Evolutionary conservation across 2,113 vertebrate genomes (phyloP), one percentile per base, ranked within the genome.

Genomic region (Sclerurus mexicanus): DNA sequence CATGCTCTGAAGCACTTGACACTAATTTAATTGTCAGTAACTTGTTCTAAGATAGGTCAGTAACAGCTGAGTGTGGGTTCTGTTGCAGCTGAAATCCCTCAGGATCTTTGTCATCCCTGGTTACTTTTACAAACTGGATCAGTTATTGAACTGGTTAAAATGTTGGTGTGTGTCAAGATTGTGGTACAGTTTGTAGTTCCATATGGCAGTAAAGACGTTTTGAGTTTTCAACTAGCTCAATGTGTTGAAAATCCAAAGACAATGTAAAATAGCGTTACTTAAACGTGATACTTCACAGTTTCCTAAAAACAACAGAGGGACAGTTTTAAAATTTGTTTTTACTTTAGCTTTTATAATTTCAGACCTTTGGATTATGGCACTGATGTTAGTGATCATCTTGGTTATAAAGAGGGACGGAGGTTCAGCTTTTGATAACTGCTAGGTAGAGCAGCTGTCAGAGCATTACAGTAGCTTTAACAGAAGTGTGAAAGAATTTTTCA

Each of bases 151-250:
- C 20, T 87, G 28, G 23, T 72, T 78, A 47, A 72, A 89, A 27
- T 42, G 52, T 68, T 89, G 11, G 39, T 15, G 3, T 24, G 14
- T 27, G 14, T 71, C 16, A 22, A 18, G n/a, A 35, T 72, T 86
- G 30, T 2, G 3, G 22, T 64, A 3, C 14, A 5, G 2, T 82
- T 42, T 55, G 71, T 77, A n/a, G 40, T 30, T 74, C 19, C 7
- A 6, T 22, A 6, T 44, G 17, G 31, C 56, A 17, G 6, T 82
- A n/a, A 58, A 40, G 64, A 23, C 10, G 14, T 15, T 86, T 14
- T 33, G 17, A 58, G 10, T 58, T 91, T 31, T 72, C 24, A 72
- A 2, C 14, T 52, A 24, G 12, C 25, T 62, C 0, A 0, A 4
- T 22, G 50, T 74, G 19, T 22, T 75, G 9, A 21, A 75, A 40